Evolutionary conservation across 2,113 vertebrate species (phyloP), one percentile per base, ranked within the genome.

Genomic region (Lontra canadensis): DNA sequence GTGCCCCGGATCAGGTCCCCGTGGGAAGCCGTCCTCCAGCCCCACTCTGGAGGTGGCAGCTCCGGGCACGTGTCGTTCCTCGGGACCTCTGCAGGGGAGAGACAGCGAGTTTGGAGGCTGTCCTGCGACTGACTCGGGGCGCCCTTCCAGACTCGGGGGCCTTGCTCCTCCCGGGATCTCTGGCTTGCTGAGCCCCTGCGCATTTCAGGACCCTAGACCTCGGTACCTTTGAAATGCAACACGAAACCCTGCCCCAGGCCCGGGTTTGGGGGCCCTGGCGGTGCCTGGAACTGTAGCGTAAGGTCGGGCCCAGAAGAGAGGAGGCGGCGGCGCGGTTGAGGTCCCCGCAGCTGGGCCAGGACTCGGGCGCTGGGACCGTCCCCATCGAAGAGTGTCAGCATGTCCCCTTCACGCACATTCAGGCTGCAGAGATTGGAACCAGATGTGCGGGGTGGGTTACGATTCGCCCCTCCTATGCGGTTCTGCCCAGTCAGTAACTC

Each of bases 231-330:
- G 98, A 99, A 99, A 96, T 99, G 99, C 85, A 99, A 99, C 55
- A 99, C 99, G 97, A 99, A 99, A 57, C 99, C 99, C 96, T 99
- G 99, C 91, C 99, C 99, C 39, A 99, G 97, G 90, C 99, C 99
- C 8, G 99, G 99, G 73, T 98, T 99, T 39, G 99, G 99, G 95
- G 99, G 99, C 3, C 99, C 99, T 0, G 99, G 98, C 39, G 99
- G 99, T 23, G 99, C 99, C 97, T 99, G 99, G 98, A 99, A 99
- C 98, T 99, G 99, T 95, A 99, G 99, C 31, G 99, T 99, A 97
- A 99, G 99, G 76, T 99, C 99, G 6, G 99, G 99, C 52, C 99
- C 99, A 4, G 99, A 99, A 13, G 99, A 99, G 85, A 99, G 99
- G 6, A 99, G 98, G 95, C 99, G 99, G 98, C 99, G 99, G 82